Evolutionary conservation across 2,888 invertebrate species (phyloP), one percentile per base, ranked within the genome.

Genomic region (Ectobius pallidus): DNA sequence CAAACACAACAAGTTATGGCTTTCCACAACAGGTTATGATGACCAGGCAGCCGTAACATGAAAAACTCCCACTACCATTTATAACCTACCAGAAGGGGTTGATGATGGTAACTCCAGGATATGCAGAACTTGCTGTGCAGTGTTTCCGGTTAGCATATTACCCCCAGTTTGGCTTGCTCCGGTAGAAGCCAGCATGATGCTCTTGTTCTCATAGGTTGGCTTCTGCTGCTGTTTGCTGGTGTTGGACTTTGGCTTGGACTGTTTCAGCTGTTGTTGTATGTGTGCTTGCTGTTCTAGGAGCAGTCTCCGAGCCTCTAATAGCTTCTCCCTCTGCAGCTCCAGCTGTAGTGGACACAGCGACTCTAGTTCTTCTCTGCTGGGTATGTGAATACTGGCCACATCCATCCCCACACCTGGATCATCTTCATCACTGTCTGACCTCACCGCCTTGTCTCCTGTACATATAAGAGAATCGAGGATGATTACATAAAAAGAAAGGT

Each of bases 81-180:
- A n/a, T n/a, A n/a, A 70, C 7, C 27, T 44, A 67, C 72, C 72
- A 27, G 72, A 44, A 14, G 72, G 22, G 22, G 68, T 16, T 30
- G 62, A n/a, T 1, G 70, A 46, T 6, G 72, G 72, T 20, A 72
- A 18, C 18, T 67, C 62, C 46, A 72, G 44, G 7, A 72, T 69
- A 42, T 69, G 72, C 18, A 72, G 61, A 4, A 72, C 25, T 18
- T 72, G 61, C 27, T 65, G 65, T n/a, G 14, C n/a, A 22, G 18
- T 27, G 11, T 30, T 70, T 42, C 42, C 22, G 14, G 34, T 30
- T 11, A 52, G 7, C 27, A 39, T 82, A 82, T 46, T 82, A 6
- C 7, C 30, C 14, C 30, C 3, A 30, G 11, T 3, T 11, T 30
- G 16, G 16, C 11, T 25, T 22, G 16, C 63, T 44, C 30, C 44